phyloP scores from a whole-genome alignment of 2,888 invertebrate genomes.

The Acanthopleura granulata region DNA sequence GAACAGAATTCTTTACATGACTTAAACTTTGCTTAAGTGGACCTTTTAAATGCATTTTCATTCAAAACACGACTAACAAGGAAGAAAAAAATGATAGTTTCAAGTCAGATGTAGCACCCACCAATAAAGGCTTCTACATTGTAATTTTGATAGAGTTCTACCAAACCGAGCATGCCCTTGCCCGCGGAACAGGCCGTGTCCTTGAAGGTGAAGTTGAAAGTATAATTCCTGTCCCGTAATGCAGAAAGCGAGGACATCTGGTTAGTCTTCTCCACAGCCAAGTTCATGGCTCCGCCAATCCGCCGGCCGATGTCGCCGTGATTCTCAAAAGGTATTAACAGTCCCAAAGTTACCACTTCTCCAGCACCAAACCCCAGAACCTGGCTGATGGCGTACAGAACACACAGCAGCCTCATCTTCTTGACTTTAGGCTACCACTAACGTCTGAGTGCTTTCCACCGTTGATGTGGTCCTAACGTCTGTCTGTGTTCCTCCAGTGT shows the following conservation, averaged over 20 bases:
- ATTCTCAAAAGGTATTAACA: background rate
- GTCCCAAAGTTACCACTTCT: background rate
- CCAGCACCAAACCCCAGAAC: background rate
- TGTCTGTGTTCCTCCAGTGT: no score
- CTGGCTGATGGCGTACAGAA: background rate
- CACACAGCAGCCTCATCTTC: background rate
- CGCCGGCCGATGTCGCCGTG: background rate
- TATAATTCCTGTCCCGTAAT: background rate
- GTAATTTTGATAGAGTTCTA: background rate
- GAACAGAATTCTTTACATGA: no score
- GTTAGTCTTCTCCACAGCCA: background rate
- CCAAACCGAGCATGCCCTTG: background rate
- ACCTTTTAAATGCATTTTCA: background rate
- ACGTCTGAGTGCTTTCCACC: no score
- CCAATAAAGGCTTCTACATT: background rate
- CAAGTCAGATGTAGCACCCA: background rate
- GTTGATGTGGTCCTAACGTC: no score
- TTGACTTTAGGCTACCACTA: no score
- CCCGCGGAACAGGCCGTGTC: slow-evolving; percentile 4
- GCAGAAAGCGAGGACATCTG: background rate
- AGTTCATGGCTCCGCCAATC: background rate
- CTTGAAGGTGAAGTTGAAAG: background rate
- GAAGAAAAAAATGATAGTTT: background rate
- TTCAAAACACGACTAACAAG: background rate
- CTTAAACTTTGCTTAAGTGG: no score